Conservation (phyloP, 2,113 vertebrate genomes). For the Muntiacus reevesi region DNA sequence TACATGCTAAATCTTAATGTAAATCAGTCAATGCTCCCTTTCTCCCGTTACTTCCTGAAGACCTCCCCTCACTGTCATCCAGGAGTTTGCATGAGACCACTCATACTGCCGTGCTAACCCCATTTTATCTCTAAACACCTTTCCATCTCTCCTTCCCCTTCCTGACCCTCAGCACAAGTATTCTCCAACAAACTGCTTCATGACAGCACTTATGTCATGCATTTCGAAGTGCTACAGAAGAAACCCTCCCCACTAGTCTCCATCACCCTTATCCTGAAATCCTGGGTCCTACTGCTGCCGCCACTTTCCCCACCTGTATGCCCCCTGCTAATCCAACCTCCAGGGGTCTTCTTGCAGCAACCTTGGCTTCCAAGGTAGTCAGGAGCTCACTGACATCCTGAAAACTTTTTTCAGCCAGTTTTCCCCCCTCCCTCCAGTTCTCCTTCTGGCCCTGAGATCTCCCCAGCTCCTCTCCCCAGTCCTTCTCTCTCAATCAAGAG, state of each 20-base stretch:
- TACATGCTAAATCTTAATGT: background rate
- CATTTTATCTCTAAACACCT: background rate
- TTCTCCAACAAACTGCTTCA: background rate
- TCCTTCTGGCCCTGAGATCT: background rate
- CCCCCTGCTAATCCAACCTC: background rate
- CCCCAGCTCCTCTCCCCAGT: background rate
- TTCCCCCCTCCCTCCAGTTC: background rate
- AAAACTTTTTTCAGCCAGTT: background rate
- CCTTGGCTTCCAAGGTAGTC: background rate
- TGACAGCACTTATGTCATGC: background rate
- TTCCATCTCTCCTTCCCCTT: background rate
- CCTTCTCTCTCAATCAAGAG: background rate
- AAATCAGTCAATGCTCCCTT: background rate
- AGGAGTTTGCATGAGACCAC: background rate
- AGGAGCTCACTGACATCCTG: background rate
- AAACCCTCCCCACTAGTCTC: background rate
- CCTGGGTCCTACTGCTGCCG: background rate
- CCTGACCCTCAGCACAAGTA: background rate
- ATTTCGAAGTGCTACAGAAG: background rate
- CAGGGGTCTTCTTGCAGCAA: background rate
- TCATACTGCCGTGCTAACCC: background rate
- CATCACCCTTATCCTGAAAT: background rate
- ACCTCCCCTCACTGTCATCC: background rate
- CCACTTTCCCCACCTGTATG: background rate
- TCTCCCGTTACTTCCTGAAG: background rate